Base-by-base conservation (phyloP, 2,888 invertebrate genomes). In the Eurytoma californica region DNA sequence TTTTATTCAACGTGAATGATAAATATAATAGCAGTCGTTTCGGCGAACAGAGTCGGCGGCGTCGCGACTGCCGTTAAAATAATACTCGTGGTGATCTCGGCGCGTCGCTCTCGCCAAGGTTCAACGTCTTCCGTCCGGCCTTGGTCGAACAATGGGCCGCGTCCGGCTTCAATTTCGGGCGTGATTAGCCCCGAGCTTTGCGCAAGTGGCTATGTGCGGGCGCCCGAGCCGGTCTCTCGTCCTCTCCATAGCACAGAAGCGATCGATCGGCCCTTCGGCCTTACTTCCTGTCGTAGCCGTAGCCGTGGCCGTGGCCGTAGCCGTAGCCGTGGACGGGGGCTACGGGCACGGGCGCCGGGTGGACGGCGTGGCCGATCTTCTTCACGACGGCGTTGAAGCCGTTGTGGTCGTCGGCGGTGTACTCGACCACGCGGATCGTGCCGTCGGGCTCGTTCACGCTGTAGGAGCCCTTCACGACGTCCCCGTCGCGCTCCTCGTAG, bases 381-480 rank as follows among this genome's bases (percentile, higher is more conserved):
- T 90, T 89, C n/a, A 89, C 90, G 14, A 90, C 88, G 2, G 90
- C 90, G 73, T 90, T 88, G 81, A 90, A 90, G 2, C 90, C 90
- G 70, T 89, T 89, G 80, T 88, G 88, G 60, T 89, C 88, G 80
- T 90, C 90, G 14, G 90, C 90, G 1, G 90, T 90, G 82, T 90
- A 90, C 51, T 90, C 89, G 81, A 90, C 90, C 70, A 89, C 86
- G 24, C 90, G 84, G n/a, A 89, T 87, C 47, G 88, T 89, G 18
- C 90, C 90, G 81, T 90, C 90, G 3, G 90, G 89, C 79, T 90
- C 90, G 84, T 89, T 89, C 0, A 90, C 88, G 81, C 88, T 89
- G 86, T 90, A 90, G 0, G 90, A 89, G 7, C 90, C 90, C 76
- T 90, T 89, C 24, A 90, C 90, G 3, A 89, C 89, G 82, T 90